Base-by-base conservation (phyloP, 2,888 invertebrate genomes). In the Hedychridium roseum region DNA sequence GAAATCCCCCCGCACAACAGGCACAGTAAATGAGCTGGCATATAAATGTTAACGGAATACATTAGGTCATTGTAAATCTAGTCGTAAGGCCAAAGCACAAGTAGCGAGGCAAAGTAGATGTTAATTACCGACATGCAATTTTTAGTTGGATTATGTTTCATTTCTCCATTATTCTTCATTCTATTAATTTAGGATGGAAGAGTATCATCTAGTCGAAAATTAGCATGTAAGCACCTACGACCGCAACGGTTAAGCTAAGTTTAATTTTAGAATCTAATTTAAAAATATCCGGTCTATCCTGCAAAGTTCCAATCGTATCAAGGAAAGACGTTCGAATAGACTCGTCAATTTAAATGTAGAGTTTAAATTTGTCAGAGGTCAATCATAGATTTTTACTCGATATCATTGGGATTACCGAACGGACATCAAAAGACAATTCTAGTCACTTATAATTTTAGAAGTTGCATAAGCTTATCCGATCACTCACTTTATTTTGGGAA, bases 121-220 rank as follows among this genome's bases (percentile, higher is more conserved):
- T n/a, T n/a, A n/a, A n/a, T n/a, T n/a, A n/a, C n/a, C n/a, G n/a
- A n/a, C n/a, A n/a, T 20, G 21, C 20, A 21, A 43, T 67, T 62
- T 57, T 20, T 27, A 42, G 58, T 65, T 37, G 1, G 40, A 30
- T 60, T 65, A 45, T 66, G 38, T 64, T 69, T 57, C 53, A 62
- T 65, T 63, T 54, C 50, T 47, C 54, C 52, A 55, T 73, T 74
- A 65, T 68, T 51, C 44, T 43, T 67, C 67, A 57, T 70, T 71
- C 70, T 60, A 63, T 48, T 55, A n/a, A 40, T 18, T 54, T 63
- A 55, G 70, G 73, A 59, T 61, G 64, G 58, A 66, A 61, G 74
- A 75, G 75, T 74, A 68, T 61, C 45, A 57, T 76, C 73, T 76
- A 76, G 74, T 75, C 73, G 54, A 68, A 67, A 66, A 59, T 64